These are phyloP conservation scores for Diogma glabrata DNA, from an alignment of 2,888 invertebrate species.

Conservation along the genomic window DNA sequence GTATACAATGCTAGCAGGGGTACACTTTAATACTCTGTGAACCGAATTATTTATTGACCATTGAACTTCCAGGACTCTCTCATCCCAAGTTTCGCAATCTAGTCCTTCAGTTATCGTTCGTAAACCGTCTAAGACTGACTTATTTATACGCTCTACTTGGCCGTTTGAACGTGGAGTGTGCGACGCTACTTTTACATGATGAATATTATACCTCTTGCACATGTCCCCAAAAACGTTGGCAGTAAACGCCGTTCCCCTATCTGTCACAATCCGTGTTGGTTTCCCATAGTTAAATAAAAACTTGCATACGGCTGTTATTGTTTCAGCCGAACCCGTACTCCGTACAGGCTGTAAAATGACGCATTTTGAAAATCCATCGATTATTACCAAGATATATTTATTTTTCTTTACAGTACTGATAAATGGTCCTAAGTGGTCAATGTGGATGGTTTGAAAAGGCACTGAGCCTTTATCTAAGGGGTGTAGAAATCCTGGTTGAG, in stretches of 20 bases:
- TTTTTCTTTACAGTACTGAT: background rate
- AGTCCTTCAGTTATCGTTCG: slow-evolving; percentile 17
- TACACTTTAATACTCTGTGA: too few species aligned
- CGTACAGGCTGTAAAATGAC: too few species aligned
- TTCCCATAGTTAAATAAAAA: slow-evolving; percentile 21
- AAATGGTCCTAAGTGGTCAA: slow-evolving; percentile 17
- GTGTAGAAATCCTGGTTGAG: slow-evolving; percentile 16
- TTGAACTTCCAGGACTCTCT: slow-evolving; percentile 17
- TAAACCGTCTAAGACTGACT: slow-evolving; percentile 19
- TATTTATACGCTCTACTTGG: slow-evolving; percentile 18
- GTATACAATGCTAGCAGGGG: too few species aligned
- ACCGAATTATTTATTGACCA: slow-evolving; percentile 18
- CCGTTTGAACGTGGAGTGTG: slow-evolving; percentile 20
- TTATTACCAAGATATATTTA: slow-evolving; percentile 8
- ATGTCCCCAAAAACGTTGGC: slow-evolving; percentile 20
- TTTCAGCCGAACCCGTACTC: too few species aligned
- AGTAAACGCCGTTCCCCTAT: slow-evolving; percentile 23
- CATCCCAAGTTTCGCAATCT: slow-evolving; percentile 19
- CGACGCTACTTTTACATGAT: slow-evolving; percentile 21
- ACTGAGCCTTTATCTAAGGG: slow-evolving; percentile 15
- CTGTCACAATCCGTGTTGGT: slow-evolving; percentile 21
- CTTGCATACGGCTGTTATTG: too few species aligned
- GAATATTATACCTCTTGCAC: slow-evolving; percentile 19
- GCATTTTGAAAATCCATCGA: too few species aligned
- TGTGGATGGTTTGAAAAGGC: slow-evolving; percentile 16